phyloP scores from a whole-genome alignment of 2,113 vertebrate genomes.

The Sciurus niger region DNA sequence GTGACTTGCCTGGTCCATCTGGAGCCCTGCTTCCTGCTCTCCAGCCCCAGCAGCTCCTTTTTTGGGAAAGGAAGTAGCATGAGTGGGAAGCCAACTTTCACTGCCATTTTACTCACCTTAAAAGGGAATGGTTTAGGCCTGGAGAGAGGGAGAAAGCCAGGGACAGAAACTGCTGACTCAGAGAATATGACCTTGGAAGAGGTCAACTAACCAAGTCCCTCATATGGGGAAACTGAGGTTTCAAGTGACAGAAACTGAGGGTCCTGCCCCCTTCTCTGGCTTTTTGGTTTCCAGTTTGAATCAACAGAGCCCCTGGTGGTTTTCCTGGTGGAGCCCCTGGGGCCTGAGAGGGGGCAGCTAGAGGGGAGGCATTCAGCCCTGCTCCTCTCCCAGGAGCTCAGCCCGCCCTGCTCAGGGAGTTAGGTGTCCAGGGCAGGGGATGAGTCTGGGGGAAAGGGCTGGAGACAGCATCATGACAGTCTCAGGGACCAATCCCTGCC shows the following conservation, averaged over 20 bases:
- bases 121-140: not conserved
- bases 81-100: constrained; percentile 57
- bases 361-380: not conserved
- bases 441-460: not conserved
- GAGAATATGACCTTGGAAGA: constrained; percentile 22
- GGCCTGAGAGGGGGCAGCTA: not conserved
- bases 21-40: too few species aligned
- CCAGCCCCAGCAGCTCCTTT: not conserved
- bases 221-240: not conserved
- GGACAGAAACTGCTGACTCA: not conserved
- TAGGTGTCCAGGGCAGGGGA: not conserved
- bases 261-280: not conserved
- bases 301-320: not conserved
- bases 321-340: not conserved
- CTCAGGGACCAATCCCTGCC: constrained; percentile 68
- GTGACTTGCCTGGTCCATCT: not conserved
- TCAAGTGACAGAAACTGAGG: not conserved
- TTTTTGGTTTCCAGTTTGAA: not conserved
- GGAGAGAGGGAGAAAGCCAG: not conserved
- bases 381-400: not conserved
- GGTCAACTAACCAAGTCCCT: not conserved
- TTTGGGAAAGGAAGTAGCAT: not conserved
- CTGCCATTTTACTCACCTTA: constrained; percentile 69
- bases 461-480: constrained; percentile 11
- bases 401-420: constrained; percentile 31